phyloP scores from a whole-genome alignment of 2,888 invertebrate species.

The Melieria crassipennis region DNA sequence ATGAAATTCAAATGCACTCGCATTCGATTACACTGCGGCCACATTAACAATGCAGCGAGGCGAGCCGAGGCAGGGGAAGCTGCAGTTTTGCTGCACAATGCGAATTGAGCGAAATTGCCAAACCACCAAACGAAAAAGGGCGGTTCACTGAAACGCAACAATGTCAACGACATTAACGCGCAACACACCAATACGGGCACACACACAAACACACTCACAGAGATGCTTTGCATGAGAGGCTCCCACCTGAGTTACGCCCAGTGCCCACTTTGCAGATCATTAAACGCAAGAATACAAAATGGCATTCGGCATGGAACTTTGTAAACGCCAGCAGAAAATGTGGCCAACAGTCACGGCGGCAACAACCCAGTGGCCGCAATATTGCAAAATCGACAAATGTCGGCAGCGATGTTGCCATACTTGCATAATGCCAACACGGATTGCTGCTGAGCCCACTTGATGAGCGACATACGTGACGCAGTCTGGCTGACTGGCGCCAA shows the following conservation, averaged over 20 bases:
- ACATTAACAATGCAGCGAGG: no score
- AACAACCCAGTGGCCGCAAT: neutral
- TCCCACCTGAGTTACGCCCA: neutral
- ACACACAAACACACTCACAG: neutral
- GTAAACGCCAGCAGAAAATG: neutral
- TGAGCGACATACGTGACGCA: no score
- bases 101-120: no score
- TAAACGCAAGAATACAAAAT: neutral
- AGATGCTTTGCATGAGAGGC: neutral
- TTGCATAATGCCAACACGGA: no score
- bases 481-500: no score
- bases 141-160: constrained; percentile 28
- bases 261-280: neutral
- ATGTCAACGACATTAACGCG: constrained; percentile 28
- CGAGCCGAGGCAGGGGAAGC: no score
- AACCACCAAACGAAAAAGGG: neutral
- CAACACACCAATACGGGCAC: constrained; percentile 8
- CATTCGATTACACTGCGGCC: no score
- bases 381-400: neutral
- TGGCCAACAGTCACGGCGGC: neutral
- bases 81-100: no score
- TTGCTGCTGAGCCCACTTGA: no score
- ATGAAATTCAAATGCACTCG: no score
- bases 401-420: neutral
- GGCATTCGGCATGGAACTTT: neutral